Evolutionary conservation across 2,113 vertebrate species (phyloP), one percentile per base, ranked within the genome.

Genomic region (Chaetodon auriga): DNA sequence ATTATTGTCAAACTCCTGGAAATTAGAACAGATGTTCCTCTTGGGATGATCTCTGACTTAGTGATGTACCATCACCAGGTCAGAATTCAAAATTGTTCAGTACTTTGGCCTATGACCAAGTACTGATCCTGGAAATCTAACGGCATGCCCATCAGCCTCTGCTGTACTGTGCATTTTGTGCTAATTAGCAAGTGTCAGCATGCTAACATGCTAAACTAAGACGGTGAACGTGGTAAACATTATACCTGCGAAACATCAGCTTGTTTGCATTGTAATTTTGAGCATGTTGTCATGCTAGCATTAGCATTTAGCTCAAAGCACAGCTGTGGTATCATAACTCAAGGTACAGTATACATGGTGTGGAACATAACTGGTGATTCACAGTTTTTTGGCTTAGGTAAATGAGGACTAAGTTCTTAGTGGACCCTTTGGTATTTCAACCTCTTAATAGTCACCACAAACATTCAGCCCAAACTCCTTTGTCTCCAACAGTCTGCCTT

Each of bases 381-480:
- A 87, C 61, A 62, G 38, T 23, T 0, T 0, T 35, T 68, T 65
- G 48, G 51, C 49, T 41, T 48, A 4, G 19, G 38, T 69, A 25
- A 73, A 3, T 49, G 36, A 41, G n/a, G 2, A 60, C 48, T 41
- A 21, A 7, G 8, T 35, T 65, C 49, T 63, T 21, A 76, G 48
- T 66, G 12, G 66, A 68, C 60, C 43, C 6, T 1, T 12, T 51
- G 61, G 49, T 76, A 75, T 70, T 69, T 54, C 66, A 82, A 71
- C 7, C 12, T 35, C 1, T 43, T 62, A n/a, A 82, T 65, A 46
- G 72, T 65, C 43, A 86, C 53, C 81, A 66, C 61, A 75, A 78
- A 75, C 46, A 80, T 76, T 72, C 12, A 61, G 6, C 43, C 30
- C 10, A 3, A 8, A 57, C 21, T 69, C 63, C 35, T 57, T 48